A percentile compares a stretch with the other conserved stretches of the same genome.
These are phyloP conservation scores for Hippocampus guttulatus DNA, from an alignment of 2,113 vertebrate species.

Conservation along the genomic window DNA sequence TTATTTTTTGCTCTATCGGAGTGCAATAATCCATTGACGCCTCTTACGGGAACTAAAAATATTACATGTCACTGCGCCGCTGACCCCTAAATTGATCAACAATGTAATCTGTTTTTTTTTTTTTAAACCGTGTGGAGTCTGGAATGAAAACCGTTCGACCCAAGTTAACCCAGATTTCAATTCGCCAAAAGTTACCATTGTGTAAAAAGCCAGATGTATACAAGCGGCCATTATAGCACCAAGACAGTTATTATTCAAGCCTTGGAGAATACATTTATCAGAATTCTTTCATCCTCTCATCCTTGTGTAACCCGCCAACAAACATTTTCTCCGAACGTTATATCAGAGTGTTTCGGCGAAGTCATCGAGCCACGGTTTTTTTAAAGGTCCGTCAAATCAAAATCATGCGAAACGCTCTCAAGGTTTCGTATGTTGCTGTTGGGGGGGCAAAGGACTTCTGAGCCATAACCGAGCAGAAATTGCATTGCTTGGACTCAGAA, in stretches of 20 bases:
- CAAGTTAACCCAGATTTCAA: no score
- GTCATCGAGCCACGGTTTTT: neutral
- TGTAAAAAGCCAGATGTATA: neutral
- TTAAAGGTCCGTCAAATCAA: constrained; percentile 38
- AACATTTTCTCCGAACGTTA: constrained; percentile 6
- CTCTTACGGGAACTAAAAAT: no score
- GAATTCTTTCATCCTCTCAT: no score
- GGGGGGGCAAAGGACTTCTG: neutral
- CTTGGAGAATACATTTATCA: neutral
- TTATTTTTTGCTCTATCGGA: neutral
- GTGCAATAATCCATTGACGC: no score
- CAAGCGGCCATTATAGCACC: neutral
- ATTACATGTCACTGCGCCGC: no score
- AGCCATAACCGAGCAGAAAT: constrained; percentile 2
- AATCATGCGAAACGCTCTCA: constrained; percentile 20
- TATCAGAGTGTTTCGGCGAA: constrained; percentile 6
- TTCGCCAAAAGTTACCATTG: no score
- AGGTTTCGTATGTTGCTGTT: constrained; percentile 5
- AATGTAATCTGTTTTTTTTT: no score
- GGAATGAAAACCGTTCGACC: no score
- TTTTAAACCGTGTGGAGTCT: no score
- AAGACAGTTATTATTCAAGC: neutral
- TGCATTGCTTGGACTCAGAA: constrained; percentile 14
- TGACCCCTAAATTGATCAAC: no score
- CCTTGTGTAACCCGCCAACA: constrained; percentile 10